Base-by-base conservation (phyloP, 2,797 vertebrate genomes). In the Rhabdophis nuchalis region DNA sequence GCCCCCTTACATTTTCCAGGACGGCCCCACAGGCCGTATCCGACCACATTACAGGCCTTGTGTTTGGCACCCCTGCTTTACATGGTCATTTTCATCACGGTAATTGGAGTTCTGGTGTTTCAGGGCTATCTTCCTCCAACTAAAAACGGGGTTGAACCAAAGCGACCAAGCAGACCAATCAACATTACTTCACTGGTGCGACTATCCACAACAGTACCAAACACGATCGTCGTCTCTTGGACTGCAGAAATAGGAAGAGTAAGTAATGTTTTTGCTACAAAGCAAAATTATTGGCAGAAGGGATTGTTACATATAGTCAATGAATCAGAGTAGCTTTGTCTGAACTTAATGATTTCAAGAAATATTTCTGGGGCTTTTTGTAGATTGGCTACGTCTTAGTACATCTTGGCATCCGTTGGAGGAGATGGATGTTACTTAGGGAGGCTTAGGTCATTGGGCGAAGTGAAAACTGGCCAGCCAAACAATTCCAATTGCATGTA, bases 111-210 rank as follows among this genome's bases (percentile, higher is more conserved):
- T 85, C 29, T 77, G 64, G 4, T 25, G 2, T 96, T 97, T 95
- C 90, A 99, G 99, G 99, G 99, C 96, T 99, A 99, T 96, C 99
- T 99, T 97, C 99, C 99, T 97, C 99, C 99, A 97, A 99, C 99
- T 98, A 99, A 99, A 99, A 99, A 99, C 61, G 99, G 99, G 91
- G 99, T 99, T 2, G 99, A 99, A 98, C 99, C 99, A 97, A 99
- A 99, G 98, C 98, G 99, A 97, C 99, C 99, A 94, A 99, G 99
- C 97, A 97, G 99, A 97, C 98, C 99, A 96, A 99, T 99, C 97
- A 99, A 99, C 96, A 99, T 99, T 98, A 99, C 99, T 98, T 99
- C 99, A 97, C 98, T 99, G 95, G 98, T 99, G 95, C 98, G 99
- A 93, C 96, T 99, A 95, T 99, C 99, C 95, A 99, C 99, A 92